Percentiles rank a stretch among this genome's conserved stretches.
Conservation (phyloP, 2,113 vertebrate species). For the Dasyornis broadbenti region DNA sequence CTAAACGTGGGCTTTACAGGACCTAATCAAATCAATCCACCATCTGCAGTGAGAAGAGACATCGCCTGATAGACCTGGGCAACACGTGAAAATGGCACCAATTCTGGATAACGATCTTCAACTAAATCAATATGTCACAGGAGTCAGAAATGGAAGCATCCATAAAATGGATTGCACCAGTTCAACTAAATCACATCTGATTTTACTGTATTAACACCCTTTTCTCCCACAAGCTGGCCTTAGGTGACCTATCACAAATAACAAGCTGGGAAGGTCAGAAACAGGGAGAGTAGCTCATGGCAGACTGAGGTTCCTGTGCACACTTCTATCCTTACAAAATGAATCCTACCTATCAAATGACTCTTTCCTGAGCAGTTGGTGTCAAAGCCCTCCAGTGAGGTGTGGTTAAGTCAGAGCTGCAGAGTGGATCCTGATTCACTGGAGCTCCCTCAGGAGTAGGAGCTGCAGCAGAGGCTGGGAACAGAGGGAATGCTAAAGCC, state of each 20-base stretch:
- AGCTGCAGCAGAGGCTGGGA: too few relatives aligned
- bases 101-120: background rate
- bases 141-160: background rate
- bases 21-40: constrained; percentile 34
- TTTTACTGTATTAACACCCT: background rate
- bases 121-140: background rate
- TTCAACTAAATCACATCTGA: background rate
- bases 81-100: background rate
- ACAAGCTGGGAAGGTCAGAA: background rate
- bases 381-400: background rate
- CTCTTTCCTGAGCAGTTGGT: background rate
- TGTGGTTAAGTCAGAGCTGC: background rate
- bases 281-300: background rate
- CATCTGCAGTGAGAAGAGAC: constrained; percentile 26
- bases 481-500: too few relatives aligned
- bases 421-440: background rate
- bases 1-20: background rate
- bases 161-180: background rate
- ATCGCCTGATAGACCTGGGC: background rate
- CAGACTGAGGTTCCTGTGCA: background rate
- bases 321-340: background rate
- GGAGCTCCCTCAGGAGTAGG: background rate
- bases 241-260: background rate
- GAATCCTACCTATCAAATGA: background rate
- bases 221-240: background rate